Conservation (phyloP, 2,113 vertebrate genomes). For the Notothenia rossii region DNA sequence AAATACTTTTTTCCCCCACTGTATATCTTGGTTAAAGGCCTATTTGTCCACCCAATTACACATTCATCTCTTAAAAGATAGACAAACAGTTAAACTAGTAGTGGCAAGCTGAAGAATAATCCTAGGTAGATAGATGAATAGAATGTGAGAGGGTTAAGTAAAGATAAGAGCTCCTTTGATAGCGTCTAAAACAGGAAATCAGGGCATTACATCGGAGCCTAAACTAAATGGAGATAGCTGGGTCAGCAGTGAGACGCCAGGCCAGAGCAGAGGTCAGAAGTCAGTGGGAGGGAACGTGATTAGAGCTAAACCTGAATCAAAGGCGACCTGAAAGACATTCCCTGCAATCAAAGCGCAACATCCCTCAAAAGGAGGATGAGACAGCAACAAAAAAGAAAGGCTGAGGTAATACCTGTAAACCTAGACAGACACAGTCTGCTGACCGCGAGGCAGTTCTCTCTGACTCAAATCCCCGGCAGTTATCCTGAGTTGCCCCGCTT, state of each 20-base stretch:
- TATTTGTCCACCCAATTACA: not conserved
- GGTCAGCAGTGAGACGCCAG: constrained; percentile 18
- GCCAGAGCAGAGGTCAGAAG: constrained; percentile 35
- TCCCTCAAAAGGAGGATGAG: constrained; percentile 29
- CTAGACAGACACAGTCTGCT: constrained; percentile 54
- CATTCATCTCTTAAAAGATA: not conserved
- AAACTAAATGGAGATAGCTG: constrained; percentile 13
- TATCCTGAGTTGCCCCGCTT: constrained; percentile 37
- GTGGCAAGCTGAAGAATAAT: not conserved
- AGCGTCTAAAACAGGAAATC: not conserved
- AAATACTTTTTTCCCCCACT: too few relatives aligned
- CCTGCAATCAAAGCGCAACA: constrained; percentile 53
- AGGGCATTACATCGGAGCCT: not conserved
- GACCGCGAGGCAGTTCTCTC: constrained; percentile 34
- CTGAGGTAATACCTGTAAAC: constrained; percentile 47
- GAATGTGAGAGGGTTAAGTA: not conserved
- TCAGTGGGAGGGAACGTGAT: constrained; percentile 38
- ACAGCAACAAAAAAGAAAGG: not conserved
- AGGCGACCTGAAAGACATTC: constrained; percentile 47
- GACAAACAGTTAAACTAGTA: not conserved
- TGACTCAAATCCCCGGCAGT: constrained; percentile 34
- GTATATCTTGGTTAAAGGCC: not conserved
- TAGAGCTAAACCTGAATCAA: constrained; percentile 52
- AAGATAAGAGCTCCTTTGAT: not conserved
- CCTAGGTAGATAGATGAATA: too few relatives aligned